phyloP scores from a whole-genome alignment of 2,113 vertebrate genomes.

The Rostratula benghalensis region DNA sequence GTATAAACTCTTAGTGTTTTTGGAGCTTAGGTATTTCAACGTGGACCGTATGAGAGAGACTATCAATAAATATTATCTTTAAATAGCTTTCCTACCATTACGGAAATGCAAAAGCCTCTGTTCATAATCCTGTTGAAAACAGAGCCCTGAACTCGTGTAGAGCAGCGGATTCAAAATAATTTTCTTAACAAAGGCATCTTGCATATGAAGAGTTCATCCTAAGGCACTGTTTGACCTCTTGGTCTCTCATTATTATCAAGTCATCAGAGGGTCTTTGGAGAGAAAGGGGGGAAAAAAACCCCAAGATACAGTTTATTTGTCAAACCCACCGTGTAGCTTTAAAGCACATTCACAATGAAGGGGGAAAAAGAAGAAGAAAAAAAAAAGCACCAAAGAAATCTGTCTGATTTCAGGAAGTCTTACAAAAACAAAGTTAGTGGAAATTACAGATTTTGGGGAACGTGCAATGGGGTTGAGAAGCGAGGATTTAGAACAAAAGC shows the following conservation, averaged over 20 bases:
- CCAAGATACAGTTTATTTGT: slow-evolving; percentile 61
- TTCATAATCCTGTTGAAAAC: slow-evolving; percentile 47
- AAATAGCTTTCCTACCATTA: slow-evolving; percentile 42
- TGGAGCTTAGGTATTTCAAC: not conserved
- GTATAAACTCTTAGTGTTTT: not conserved
- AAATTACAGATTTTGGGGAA: slow-evolving; percentile 25
- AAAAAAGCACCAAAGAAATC: not conserved
- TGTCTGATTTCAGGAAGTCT: slow-evolving; percentile 42
- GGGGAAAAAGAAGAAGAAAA: not conserved
- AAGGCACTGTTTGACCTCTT: slow-evolving; percentile 68
- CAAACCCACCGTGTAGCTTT: slow-evolving; percentile 40
- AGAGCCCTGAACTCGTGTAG: slow-evolving; percentile 64
- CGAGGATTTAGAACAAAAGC: not conserved
- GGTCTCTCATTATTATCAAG: slow-evolving; percentile 66
- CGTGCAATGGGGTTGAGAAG: not conserved
- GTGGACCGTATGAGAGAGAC: not conserved
- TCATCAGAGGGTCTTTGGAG: slow-evolving; percentile 62
- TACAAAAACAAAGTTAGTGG: slow-evolving; percentile 15
- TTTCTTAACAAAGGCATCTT: slow-evolving; percentile 72
- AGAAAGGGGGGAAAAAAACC: not conserved
- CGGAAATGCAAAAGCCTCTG: slow-evolving; percentile 47
- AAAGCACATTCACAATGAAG: not conserved
- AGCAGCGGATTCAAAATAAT: slow-evolving; percentile 63
- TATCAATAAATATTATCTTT: slow-evolving; percentile 58
- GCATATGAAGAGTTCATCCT: slow-evolving; percentile 66